Percentiles rank a stretch among this genome's conserved stretches.
Evolutionary conservation across 2,113 vertebrate species (phyloP).

Genomic region (Pomatostomus ruficeps): DNA sequence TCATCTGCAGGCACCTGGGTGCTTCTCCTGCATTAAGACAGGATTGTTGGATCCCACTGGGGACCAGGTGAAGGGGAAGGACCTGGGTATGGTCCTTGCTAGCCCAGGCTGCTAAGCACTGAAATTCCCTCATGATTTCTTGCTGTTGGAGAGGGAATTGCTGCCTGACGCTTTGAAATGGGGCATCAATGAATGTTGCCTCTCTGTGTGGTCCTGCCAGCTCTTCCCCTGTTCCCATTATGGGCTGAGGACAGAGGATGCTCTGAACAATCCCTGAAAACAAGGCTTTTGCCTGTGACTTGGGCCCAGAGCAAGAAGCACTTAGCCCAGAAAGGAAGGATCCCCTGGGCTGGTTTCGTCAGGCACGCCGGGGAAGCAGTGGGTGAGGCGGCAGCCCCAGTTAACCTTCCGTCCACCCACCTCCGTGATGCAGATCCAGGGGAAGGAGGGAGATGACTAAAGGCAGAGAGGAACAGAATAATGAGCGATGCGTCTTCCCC

Average conservation of each 20-base stretch:
- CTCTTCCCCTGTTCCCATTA: neutral
- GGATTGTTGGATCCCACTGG: neutral
- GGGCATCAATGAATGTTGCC: neutral
- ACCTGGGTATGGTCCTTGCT: neutral
- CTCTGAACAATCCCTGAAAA: neutral
- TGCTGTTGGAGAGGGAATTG: neutral
- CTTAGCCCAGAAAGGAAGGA: conserved; percentile 14
- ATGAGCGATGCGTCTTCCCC: neutral
- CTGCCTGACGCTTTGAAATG: neutral
- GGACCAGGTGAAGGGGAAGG: neutral
- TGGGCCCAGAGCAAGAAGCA: neutral
- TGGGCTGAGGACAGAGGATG: neutral
- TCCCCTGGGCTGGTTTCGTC: conserved; percentile 5
- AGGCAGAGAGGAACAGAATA: conserved; percentile 31
- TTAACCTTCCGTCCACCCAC: conserved; percentile 63
- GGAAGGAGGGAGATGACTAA: conserved; percentile 63
- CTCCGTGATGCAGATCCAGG: conserved; percentile 28
- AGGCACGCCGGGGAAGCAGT: conserved; percentile 8
- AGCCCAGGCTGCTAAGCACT: neutral
- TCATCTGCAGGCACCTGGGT: neutral
- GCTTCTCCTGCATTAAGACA: neutral
- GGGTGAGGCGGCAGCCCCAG: conserved; percentile 55
- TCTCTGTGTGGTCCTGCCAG: neutral
- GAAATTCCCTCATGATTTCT: neutral
- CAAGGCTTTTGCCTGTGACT: neutral